Conservation (phyloP, 2,113 vertebrate species). For the Daubentonia madagascariensis region DNA sequence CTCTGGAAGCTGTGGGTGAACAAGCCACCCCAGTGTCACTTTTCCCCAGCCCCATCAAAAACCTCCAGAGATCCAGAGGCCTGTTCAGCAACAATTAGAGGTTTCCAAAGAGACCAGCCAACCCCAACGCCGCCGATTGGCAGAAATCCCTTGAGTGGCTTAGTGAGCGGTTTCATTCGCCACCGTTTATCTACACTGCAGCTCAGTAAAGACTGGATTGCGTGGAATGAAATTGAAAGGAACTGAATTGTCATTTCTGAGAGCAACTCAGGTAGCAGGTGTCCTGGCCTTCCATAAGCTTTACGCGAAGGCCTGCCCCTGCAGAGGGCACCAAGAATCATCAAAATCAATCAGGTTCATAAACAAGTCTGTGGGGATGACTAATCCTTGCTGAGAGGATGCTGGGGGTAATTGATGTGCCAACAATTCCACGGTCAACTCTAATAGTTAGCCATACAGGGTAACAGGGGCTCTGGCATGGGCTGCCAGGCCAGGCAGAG, state of each 20-base stretch:
- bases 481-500: background rate
- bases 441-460: background rate
- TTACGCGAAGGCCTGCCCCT: background rate
- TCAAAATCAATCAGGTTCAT: conserved; percentile 32
- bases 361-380: conserved; percentile 52
- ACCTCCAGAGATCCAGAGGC: background rate
- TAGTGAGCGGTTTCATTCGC: background rate
- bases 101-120: background rate
- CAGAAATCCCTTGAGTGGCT: background rate
- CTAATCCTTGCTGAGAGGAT: conserved; percentile 51
- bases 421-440: background rate
- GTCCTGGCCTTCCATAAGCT: background rate
- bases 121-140: background rate
- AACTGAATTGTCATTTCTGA: background rate
- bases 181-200: background rate
- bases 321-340: background rate
- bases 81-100: background rate
- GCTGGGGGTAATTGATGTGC: conserved; percentile 18
- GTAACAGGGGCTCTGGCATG: background rate
- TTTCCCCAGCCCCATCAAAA: background rate
- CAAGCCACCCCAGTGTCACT: background rate
- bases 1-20: background rate
- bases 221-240: background rate
- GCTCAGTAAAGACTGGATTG: background rate
- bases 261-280: background rate